phyloP scores from a whole-genome alignment of 2,888 invertebrate species.

The Bombylius discolor region DNA sequence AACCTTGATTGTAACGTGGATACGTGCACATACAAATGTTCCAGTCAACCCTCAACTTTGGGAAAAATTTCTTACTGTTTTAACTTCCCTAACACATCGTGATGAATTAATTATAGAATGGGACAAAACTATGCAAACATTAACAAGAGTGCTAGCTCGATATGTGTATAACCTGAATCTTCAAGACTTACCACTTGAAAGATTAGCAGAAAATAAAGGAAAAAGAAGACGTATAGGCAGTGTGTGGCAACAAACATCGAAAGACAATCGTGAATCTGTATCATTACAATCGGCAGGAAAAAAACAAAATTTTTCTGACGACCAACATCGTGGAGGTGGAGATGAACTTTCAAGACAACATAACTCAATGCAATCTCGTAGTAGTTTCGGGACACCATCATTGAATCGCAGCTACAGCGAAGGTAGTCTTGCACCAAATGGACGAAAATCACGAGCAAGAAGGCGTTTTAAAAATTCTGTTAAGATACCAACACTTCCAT shows the following conservation, averaged over 20 bases:
- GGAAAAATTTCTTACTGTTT: conserved; percentile 81
- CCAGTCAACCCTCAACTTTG: conserved; percentile 78
- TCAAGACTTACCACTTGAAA: conserved; percentile 68
- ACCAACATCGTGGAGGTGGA: conserved; percentile 19
- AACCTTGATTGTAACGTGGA: conserved; percentile 95
- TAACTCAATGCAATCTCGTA: conserved; percentile 10
- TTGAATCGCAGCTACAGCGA: conserved; percentile 44
- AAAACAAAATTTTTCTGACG: conserved; percentile 15
- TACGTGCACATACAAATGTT: conserved; percentile 91
- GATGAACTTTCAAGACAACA: conserved; percentile 12
- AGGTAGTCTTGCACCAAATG: conserved; percentile 37
- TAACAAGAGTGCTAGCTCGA: conserved; percentile 86
- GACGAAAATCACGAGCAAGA: conserved; percentile 18
- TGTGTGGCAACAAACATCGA: conserved; percentile 28
- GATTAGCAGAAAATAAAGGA: conserved; percentile 64
- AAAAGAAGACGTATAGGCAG: conserved; percentile 47
- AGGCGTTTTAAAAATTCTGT: conserved; percentile 17
- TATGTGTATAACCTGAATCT: conserved; percentile 92
- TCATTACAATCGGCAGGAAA: conserved; percentile 12
- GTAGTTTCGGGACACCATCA: conserved; percentile 24
- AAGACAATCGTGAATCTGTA: conserved; percentile 11
- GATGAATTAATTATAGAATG: conserved; percentile 91
- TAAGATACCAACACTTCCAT: conserved; percentile 19
- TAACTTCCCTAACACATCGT: conserved; percentile 82
- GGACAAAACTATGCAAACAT: conserved; percentile 96